phyloP scores from a whole-genome alignment of 2,797 vertebrate species.

The Rhinichthys osculus region DNA sequence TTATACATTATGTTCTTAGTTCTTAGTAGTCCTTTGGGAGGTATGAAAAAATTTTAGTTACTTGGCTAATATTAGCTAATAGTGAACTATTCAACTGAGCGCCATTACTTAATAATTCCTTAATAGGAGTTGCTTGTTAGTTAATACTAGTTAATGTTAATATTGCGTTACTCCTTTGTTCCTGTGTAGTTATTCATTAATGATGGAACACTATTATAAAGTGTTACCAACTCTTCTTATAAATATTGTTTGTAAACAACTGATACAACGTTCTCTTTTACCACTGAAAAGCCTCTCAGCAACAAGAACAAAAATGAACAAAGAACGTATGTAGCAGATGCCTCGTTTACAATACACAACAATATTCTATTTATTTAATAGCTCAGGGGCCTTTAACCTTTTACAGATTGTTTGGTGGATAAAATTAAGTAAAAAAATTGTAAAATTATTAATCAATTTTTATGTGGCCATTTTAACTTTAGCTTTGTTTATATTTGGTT shows the following conservation, averaged over 20 bases:
- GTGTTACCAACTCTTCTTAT: not conserved
- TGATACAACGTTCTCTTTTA: no score
- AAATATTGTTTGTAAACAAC: not conserved
- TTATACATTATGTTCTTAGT: not conserved
- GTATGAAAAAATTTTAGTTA: not conserved
- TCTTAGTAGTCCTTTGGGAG: not conserved
- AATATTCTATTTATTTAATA: not conserved
- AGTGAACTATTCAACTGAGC: not conserved
- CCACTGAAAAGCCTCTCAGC: not conserved
- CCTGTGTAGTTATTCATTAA: not conserved
- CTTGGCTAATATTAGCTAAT: not conserved
- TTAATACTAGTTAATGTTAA: not conserved
- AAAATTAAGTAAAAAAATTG: not conserved
- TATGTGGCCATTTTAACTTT: not conserved
- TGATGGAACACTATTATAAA: not conserved
- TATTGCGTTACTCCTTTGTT: no score
- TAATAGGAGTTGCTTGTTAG: no score
- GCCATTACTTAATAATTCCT: not conserved
- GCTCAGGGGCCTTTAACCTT: not conserved
- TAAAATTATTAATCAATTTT: not conserved
- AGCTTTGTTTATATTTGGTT: not conserved
- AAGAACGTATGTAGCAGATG: not conserved
- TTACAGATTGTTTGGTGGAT: not conserved
- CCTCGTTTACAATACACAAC: not conserved
- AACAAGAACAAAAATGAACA: conserved; percentile 1